phyloP scores from a whole-genome alignment of 2,113 vertebrate species.

The Apeltes quadracus region DNA sequence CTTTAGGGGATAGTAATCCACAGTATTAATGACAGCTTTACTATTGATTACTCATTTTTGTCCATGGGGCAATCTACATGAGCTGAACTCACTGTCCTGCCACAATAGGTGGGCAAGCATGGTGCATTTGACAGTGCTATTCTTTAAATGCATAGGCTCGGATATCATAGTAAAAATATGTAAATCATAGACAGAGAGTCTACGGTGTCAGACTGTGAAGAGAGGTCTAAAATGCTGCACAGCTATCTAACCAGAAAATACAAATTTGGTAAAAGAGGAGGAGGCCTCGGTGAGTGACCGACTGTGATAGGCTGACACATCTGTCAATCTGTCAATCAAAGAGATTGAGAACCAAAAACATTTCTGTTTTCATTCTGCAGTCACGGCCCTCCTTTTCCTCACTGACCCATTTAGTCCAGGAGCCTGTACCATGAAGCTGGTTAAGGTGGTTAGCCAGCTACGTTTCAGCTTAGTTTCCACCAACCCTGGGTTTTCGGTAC shows the following conservation, averaged over 20 bases:
- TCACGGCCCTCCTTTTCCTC: background rate
- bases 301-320: background rate
- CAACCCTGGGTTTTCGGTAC: no score
- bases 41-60: background rate
- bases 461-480: no score
- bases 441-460: no score
- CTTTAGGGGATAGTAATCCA: background rate
- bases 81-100: background rate
- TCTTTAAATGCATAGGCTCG: background rate
- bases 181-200: background rate
- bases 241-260: background rate
- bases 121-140: background rate
- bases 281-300: background rate
- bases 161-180: background rate
- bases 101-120: no score
- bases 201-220: background rate
- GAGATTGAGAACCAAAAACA: background rate
- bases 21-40: background rate
- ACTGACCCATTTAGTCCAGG: background rate
- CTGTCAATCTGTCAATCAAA: conserved; percentile 1
- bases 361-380: background rate
- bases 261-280: background rate
- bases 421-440: no score
- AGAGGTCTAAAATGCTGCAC: background rate
- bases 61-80: background rate